Base-by-base conservation (phyloP, 2,888 invertebrate genomes). In the Ennomos quercinarius region DNA sequence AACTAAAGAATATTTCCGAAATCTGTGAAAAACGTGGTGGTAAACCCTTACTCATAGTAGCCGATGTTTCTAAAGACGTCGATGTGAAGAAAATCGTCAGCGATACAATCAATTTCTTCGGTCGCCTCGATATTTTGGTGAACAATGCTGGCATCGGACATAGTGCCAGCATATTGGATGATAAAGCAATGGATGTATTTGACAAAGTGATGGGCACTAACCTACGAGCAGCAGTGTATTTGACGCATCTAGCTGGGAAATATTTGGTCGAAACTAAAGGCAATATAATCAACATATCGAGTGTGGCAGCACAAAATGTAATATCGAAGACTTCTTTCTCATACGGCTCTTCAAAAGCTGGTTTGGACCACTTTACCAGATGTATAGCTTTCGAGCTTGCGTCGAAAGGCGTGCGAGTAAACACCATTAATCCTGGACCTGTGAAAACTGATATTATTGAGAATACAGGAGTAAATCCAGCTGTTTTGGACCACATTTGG, bases 351-450 rank as follows among this genome's bases (percentile, higher is more conserved):
- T 72, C 75, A 4, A 78, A 78, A 60, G 74, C 75, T 34, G 97
- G 97, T 1, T 83, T 98, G 4, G 98, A 98, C 88, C 97, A 98
- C 77, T 95, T 98, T 66, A 98, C 98, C 0, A 93, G 95, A 74
- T 97, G 97, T 78, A 90, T 95, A 5, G 98, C 98, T 4, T 84
- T 98, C 41, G 98, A 96, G 70, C 84, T 96, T 54, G 96, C 95
- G 35, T 65, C 92, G 0, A 95, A 95, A 75, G 93, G 95, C 63
- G 95, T 97, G 0, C 90, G 97, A 45, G 96, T 96, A 0, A 98
- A 98, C 82, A 93, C 95, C 49, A 96, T 97, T 0, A 97, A 96
- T 84, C 98, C 98, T 10, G 98, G 98, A 11, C 97, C 97, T 0
- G 95, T 95, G 2, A 77, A 95, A 2, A 98, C 98, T 38, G 58